Percentiles rank a stretch among this genome's conserved stretches.
Evolutionary conservation across 2,113 vertebrate species (phyloP).

Genomic region (Psittacula cyanocephala): DNA sequence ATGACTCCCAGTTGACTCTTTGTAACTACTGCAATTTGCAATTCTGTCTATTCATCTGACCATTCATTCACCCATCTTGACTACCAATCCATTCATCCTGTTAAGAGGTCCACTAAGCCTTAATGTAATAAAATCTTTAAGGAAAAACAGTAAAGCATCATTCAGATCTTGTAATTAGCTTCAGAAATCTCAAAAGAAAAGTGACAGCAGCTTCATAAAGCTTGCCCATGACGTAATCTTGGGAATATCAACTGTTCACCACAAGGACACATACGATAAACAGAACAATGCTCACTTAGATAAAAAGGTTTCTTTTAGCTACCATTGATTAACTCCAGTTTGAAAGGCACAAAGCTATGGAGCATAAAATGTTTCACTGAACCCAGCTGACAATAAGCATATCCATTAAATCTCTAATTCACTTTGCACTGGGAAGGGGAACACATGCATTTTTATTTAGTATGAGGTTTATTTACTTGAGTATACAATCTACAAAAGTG

Average conservation of each 20-base stretch:
- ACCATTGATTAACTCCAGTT: neutral
- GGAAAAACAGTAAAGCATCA: neutral
- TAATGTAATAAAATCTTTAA: accelerated
- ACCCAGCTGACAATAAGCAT: neutral
- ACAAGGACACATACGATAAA: neutral
- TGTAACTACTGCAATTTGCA: neutral
- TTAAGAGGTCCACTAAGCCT: neutral
- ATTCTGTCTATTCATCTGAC: neutral
- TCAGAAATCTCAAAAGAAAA: neutral
- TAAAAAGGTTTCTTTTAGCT: neutral
- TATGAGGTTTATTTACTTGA: neutral
- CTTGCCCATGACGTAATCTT: neutral
- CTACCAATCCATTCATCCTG: neutral
- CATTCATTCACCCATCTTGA: neutral
- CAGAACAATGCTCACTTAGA: neutral
- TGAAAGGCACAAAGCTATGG: neutral
- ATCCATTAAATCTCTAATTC: neutral
- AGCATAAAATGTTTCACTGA: neutral
- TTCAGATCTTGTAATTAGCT: neutral
- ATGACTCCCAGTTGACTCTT: neutral
- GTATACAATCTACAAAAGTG: neutral
- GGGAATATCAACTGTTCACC: neutral
- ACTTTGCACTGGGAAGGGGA: neutral
- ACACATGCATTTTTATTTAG: neutral
- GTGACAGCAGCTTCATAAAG: neutral